A percentile compares a stretch with the other conserved stretches of the same genome.
Evolutionary conservation across 2,113 vertebrate genomes (phyloP).

Genomic region (Gnathonemus longibarbis): DNA sequence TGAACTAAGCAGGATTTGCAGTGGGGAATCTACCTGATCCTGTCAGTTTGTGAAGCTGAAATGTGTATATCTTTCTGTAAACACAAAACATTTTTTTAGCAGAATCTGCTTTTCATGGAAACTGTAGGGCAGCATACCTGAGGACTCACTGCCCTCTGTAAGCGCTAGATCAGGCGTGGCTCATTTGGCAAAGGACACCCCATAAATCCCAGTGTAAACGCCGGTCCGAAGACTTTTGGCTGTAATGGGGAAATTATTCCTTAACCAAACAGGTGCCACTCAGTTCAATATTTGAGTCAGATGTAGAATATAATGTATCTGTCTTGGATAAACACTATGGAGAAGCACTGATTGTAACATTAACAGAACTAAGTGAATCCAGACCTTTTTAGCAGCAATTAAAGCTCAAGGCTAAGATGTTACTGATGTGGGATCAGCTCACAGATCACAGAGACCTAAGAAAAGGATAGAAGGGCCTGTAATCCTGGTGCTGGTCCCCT

Average conservation of each 20-base stretch:
- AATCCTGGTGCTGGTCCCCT: not conserved
- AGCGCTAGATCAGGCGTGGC: not conserved
- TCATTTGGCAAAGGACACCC: not conserved
- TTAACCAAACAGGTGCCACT: not conserved
- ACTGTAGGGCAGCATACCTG: not conserved
- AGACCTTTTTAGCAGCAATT: constrained; percentile 1
- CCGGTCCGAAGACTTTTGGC: not conserved
- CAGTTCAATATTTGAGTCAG: constrained; percentile 15
- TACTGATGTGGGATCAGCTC: not conserved
- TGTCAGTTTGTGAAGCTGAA: not conserved
- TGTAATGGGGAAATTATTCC: not conserved
- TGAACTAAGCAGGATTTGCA: not conserved
- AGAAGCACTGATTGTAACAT: not conserved
- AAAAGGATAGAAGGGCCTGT: not conserved
- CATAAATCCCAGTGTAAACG: not conserved
- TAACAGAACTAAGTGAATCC: constrained; percentile 3
- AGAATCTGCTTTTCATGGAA: not conserved
- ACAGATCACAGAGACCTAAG: not conserved
- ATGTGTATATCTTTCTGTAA: not conserved
- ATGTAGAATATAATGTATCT: not conserved
- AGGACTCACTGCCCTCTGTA: not conserved
- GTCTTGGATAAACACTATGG: not conserved
- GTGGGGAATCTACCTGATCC: not conserved
- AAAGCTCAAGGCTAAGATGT: not conserved
- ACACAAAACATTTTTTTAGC: not conserved